These are phyloP conservation scores for Craterocephalus amniculus DNA, from an alignment of 2,797 vertebrate genomes.

Conservation along the genomic window DNA sequence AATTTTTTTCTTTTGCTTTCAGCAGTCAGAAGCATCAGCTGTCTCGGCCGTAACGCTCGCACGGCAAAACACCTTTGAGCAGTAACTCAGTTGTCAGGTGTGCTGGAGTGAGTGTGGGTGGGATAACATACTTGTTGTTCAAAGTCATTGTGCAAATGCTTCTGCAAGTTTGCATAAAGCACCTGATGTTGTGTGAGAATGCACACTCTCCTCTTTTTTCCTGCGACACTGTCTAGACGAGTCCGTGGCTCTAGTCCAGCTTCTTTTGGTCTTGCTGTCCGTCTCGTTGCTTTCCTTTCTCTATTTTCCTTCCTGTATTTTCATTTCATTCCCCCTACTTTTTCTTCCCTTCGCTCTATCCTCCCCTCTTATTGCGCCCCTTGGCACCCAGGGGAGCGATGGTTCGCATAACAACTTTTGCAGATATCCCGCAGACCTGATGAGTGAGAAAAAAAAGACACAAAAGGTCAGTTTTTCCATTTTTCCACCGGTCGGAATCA, in stretches of 20 bases:
- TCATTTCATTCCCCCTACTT: slow-evolving; percentile 22
- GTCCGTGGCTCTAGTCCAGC: slow-evolving; percentile 28
- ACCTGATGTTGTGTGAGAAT: no score
- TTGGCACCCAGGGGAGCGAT: slow-evolving; percentile 49
- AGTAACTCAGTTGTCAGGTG: slow-evolving; percentile 17
- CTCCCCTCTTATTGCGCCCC: slow-evolving; percentile 29
- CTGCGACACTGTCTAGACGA: slow-evolving; percentile 40
- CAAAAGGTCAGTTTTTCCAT: slow-evolving; percentile 62
- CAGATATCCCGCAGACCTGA: slow-evolving; percentile 43
- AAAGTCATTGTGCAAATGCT: background rate
- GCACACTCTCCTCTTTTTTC: background rate
- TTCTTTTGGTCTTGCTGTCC: background rate
- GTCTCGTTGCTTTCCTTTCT: slow-evolving; percentile 17
- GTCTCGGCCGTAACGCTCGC: slow-evolving; percentile 14
- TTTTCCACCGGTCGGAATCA: slow-evolving; percentile 27
- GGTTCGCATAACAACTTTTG: slow-evolving; percentile 60
- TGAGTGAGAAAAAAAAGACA: slow-evolving; percentile 45
- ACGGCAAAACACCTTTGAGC: slow-evolving; percentile 21
- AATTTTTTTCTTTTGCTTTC: slow-evolving; percentile 26
- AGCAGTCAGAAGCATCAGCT: slow-evolving; percentile 19
- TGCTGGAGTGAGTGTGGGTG: slow-evolving; percentile 11
- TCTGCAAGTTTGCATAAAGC: no score
- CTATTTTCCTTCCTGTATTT: slow-evolving; percentile 14
- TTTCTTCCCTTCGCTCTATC: slow-evolving; percentile 24
- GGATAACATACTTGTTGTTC: slow-evolving; percentile 5